phyloP scores from a whole-genome alignment of 2,797 vertebrate genomes.

The Molossus alvarezi region DNA sequence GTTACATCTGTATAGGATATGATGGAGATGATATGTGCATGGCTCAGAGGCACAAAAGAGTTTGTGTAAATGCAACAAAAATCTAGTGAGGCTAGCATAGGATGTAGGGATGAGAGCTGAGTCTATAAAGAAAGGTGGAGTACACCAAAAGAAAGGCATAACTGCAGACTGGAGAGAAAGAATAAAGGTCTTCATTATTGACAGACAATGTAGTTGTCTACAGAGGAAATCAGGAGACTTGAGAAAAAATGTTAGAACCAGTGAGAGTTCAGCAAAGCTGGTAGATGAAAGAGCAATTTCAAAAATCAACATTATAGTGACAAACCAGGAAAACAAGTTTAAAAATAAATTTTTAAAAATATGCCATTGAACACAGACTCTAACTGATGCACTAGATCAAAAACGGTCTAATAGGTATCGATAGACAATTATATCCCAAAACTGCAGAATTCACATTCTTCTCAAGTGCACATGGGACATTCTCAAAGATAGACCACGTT shows the following conservation, averaged over 20 bases:
- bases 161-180: neutral
- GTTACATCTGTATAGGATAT: neutral
- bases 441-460: no score
- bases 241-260: neutral
- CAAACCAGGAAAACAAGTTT: neutral
- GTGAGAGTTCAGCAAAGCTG: neutral
- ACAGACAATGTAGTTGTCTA: neutral
- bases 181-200: neutral
- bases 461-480: no score
- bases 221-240: neutral
- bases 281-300: neutral
- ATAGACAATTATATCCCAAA: no score
- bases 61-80: neutral
- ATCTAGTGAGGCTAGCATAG: neutral
- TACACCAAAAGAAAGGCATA: neutral
- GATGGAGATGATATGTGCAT: neutral
- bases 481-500: no score
- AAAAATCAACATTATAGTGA: neutral
- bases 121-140: neutral
- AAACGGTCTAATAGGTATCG: no score
- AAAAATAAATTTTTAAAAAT: conserved; percentile 1
- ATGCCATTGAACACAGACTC: neutral
- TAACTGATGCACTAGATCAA: no score
- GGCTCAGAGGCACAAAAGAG: neutral
- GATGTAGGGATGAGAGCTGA: neutral